phyloP scores from a whole-genome alignment of 2,113 vertebrate genomes.

The Triplophysa rosa region DNA sequence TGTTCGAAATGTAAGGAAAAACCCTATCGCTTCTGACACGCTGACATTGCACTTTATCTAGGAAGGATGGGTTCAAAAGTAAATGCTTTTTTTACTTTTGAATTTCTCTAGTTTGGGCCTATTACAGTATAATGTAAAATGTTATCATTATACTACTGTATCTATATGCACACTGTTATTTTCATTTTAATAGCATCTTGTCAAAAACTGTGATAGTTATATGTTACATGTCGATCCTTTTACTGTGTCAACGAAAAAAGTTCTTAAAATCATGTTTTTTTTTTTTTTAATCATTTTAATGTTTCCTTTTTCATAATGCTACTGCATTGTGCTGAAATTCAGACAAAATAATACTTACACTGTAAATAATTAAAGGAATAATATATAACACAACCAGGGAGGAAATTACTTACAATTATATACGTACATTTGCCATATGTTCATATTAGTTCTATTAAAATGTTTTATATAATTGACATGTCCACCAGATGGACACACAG shows the following conservation, averaged over 20 bases:
- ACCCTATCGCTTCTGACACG: too few species aligned
- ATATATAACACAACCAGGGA: neutral
- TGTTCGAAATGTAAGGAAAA: too few species aligned
- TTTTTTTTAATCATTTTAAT: too few species aligned
- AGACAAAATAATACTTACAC: neutral
- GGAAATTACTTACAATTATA: conserved; percentile 20
- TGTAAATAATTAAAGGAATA: neutral
- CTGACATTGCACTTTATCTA: conserved; percentile 7
- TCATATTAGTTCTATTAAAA: neutral
- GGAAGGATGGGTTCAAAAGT: too few species aligned
- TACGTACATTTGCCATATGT: neutral
- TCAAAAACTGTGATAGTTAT: conserved; percentile 5
- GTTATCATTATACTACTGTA: conserved; percentile 7
- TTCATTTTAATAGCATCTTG: conserved; percentile 17
- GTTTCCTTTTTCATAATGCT: neutral
- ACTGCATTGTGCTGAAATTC: neutral
- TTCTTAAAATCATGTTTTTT: too few species aligned
- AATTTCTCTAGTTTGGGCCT: neutral
- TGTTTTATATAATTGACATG: too few species aligned
- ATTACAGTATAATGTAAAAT: neutral
- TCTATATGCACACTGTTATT: neutral
- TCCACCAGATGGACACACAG: too few species aligned
- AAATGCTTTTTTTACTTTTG: neutral
- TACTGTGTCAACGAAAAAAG: too few species aligned
- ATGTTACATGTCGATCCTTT: neutral